Evolutionary conservation across 1,140 invertebrate genomes (phyloP), one percentile per base, ranked within the genome.

Genomic region (Hydropsyche tenuis): DNA sequence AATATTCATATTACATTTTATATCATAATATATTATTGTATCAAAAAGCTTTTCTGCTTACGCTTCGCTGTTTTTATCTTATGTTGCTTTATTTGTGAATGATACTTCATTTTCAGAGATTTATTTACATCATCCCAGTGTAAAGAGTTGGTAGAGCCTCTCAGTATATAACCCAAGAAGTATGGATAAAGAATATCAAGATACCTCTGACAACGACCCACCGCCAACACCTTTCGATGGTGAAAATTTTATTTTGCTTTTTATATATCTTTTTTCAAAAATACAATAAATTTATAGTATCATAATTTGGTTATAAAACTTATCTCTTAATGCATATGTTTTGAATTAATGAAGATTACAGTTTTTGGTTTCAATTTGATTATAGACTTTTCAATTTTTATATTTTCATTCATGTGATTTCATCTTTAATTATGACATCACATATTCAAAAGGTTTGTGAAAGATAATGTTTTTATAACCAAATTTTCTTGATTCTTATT

Each of bases 71-170:
- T 56, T 48, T 69, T 70, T 23, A 43, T 56, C 51, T 70, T 70
- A 18, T 43, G 51, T 70, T 56, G 68, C 68, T 56, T 69, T 56
- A 60, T 70, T 70, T 70, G 68, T 70, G 68, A 56, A 70, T 56
- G 68, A 56, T 70, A 46, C 68, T 70, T 69, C 14, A 56, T 70
- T 70, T 70, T 14, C 68, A 70, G 68, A 20, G 12, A 18, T 23
- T 46, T 4, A 48, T 37, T 56, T 56, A 22, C 22, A 56, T 56
- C 65, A 48, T 6, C 64, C 7, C 18, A 30, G 37, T 46, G 16
- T 51, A 42, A 20, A 69, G 46, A 18, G 20, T 69, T 4, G 45
- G 16, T 25, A 46, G 6, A 42, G 42, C 43, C 46, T 14, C 45
- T 51, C 42, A 51, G 25, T 42, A 51, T n/a, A 23, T 53, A 27